These are phyloP conservation scores for Heliocidaris erythrogramma DNA, from an alignment of 35 echinoderm and acorn worm species.

Conservation along the genomic window DNA sequence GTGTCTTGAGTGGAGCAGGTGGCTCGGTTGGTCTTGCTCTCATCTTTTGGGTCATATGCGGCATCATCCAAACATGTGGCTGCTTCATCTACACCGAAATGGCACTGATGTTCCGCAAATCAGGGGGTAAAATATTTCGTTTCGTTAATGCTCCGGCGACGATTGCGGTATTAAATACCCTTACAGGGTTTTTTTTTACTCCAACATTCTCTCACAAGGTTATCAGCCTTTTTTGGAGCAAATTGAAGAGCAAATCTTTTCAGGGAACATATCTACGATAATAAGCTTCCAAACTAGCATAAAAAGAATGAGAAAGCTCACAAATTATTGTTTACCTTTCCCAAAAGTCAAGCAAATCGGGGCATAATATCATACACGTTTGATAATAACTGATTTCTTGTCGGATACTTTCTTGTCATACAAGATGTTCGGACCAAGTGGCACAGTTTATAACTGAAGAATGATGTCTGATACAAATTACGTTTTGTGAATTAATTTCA, in stretches of 20 bases:
- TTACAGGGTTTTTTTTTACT: no score
- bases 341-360: not conserved
- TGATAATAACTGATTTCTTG: not conserved
- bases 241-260: no score
- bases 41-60: conserved; percentile 68
- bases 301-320: no score
- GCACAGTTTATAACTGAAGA: not conserved
- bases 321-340: no score
- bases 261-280: no score
- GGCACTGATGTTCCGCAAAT: conserved; percentile 71
- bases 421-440: no score
- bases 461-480: not conserved
- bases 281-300: no score
- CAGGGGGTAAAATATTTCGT: conserved; percentile 62
- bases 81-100: conserved; percentile 76
- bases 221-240: no score
- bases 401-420: not conserved
- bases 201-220: no score
- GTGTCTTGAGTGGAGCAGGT: conserved; percentile 53
- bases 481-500: not conserved
- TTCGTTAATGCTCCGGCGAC: not conserved
- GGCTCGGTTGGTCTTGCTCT: conserved; percentile 79
- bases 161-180: not conserved
- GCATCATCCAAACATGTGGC: conserved; percentile 57
- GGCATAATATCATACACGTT: not conserved